A percentile compares a stretch with the other conserved stretches of the same genome.
phyloP scores from a whole-genome alignment of 2,797 vertebrate genomes.

The Onychomys torridus region DNA sequence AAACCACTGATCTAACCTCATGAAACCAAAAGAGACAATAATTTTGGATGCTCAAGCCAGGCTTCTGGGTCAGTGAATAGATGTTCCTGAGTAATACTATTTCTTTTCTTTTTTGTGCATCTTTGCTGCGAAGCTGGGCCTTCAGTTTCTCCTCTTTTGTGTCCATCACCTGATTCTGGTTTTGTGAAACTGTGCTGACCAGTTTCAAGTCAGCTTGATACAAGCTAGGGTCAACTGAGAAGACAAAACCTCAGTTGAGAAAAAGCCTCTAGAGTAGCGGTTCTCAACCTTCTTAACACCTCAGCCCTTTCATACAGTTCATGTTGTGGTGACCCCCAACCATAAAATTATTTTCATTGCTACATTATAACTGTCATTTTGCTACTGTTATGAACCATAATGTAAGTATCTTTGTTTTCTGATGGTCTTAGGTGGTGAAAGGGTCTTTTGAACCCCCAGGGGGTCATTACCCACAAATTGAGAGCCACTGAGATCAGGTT shows the following conservation, averaged over 20 bases:
- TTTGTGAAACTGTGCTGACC: not conserved
- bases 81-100: not conserved
- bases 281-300: not conserved
- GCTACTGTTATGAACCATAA: not conserved
- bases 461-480: not conserved
- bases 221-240: not conserved
- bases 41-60: not conserved
- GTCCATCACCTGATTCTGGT: slow-evolving; percentile 20
- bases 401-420: not conserved
- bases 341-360: not conserved
- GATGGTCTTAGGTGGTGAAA: not conserved
- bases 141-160: slow-evolving; percentile 28
- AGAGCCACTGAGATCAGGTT: not conserved
- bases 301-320: not conserved
- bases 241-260: not conserved
- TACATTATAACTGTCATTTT: not conserved
- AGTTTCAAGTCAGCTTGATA: not conserved
- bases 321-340: not conserved
- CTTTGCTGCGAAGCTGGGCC: slow-evolving; percentile 33
- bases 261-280: not conserved
- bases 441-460: not conserved
- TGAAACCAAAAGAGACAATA: not conserved
- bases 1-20: not conserved
- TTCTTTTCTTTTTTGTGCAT: not conserved
- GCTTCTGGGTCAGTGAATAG: not conserved